Evolutionary conservation across 1,140 invertebrate species (phyloP), one percentile per base, ranked within the genome.

Genomic region (Mycetomoellerius zeteki): DNA sequence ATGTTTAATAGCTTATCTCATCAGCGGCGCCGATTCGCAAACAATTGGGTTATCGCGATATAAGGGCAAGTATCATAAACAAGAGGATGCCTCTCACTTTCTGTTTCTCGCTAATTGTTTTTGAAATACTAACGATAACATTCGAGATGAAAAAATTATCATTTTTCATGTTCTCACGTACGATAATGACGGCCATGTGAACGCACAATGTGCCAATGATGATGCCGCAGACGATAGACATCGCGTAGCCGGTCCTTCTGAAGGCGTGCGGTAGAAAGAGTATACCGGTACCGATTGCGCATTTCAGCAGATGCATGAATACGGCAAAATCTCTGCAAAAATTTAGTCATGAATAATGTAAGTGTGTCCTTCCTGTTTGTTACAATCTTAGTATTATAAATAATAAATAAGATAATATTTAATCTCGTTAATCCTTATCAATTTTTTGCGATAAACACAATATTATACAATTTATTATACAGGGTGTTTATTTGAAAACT

Each of bases 201-300:
- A 95, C 94, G 86, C 94, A 95, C 43, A 96, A 85, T 4, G 94
- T 19, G 5, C 95, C 96, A 43, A 96, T 91, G 19, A 96, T 12
- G 19, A 96, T 75, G 19, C 95, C 93, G 27, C 94, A 95, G 6
- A 95, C 64, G 5, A 95, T 85, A 14, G 96, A 94, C 85, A 96
- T 95, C 86, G 94, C 91, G 14, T 97, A 92, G 75, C 97, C 97
- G 69, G 96, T 95, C 92, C 96, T 95, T 86, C 94, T 95, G 86
- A 97, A 96, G 16, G 96, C 96, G 64, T 95, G 91, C 33, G 96
- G 96, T 91, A 97, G 95, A 52, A 97, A 96, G 75, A 97, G 91
- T 60, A 97, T 95, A 0, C 97, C 97, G 3, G 95, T 96, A 2
- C 97, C 96, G 33, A 97, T 93, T 65, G 96, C 96, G 60, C 93